Evolutionary conservation across 2,113 vertebrate genomes (phyloP).

Genomic region (Tragelaphus buxtoni): DNA sequence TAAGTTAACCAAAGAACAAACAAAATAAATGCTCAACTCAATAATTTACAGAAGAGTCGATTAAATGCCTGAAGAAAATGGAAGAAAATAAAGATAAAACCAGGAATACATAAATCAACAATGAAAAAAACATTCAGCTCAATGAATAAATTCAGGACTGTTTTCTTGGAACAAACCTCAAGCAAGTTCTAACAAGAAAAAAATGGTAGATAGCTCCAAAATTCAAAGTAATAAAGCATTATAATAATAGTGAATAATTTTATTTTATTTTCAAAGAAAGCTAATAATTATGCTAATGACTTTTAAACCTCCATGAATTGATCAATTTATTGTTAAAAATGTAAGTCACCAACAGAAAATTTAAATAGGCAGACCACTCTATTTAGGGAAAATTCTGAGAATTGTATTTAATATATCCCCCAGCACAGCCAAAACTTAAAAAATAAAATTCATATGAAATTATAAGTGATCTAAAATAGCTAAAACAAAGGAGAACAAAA

Average conservation of each 20-base stretch:
- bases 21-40: not conserved
- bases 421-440: not conserved
- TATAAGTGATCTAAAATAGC: not conserved
- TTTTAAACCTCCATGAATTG: not conserved
- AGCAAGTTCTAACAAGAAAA: not conserved
- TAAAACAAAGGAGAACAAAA: not conserved
- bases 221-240: not conserved
- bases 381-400: not conserved
- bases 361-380: not conserved
- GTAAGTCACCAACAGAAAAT: not conserved
- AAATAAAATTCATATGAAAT: not conserved
- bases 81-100: not conserved
- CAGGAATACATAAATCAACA: not conserved
- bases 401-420: not conserved
- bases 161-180: not conserved
- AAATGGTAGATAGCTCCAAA: not conserved
- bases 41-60: not conserved
- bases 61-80: not conserved
- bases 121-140: not conserved
- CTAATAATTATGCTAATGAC: not conserved
- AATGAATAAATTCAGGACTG: not conserved
- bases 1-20: not conserved
- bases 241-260: not conserved
- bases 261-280: not conserved
- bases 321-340: not conserved